Conservation (phyloP, 2,113 vertebrate genomes). For the Elaphurus davidianus region DNA sequence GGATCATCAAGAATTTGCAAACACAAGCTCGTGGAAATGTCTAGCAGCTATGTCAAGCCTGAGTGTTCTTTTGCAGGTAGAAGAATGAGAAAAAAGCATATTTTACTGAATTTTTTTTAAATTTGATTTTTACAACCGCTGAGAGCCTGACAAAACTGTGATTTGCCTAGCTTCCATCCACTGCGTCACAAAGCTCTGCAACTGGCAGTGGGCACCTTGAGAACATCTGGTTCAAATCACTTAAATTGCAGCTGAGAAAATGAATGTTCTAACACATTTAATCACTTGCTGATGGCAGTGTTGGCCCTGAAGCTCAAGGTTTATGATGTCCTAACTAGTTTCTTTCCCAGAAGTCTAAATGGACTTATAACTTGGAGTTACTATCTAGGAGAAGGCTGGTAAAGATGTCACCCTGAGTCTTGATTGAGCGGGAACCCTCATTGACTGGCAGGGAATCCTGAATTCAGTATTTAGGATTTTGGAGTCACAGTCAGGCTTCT, state of each 20-base stretch:
- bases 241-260: neutral
- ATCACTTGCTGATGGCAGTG: neutral
- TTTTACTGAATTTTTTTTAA: neutral
- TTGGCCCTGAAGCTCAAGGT: neutral
- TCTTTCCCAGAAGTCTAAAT: neutral
- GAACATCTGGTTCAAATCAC: neutral
- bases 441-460: neutral
- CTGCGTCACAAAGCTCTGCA: neutral
- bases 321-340: neutral
- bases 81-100: neutral
- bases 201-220: neutral
- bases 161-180: neutral
- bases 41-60: neutral
- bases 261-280: neutral
- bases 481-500: neutral
- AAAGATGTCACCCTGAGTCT: neutral
- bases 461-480: neutral
- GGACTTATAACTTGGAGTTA: neutral
- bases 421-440: neutral
- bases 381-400: neutral
- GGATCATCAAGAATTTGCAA: conserved; percentile 8
- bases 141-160: neutral
- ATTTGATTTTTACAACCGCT: neutral
- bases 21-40: neutral
- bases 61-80: neutral